A percentile compares a stretch with the other conserved stretches of the same genome.
Evolutionary conservation across 1,140 invertebrate genomes (phyloP).

Genomic region (Rhopalosiphum maidis): DNA sequence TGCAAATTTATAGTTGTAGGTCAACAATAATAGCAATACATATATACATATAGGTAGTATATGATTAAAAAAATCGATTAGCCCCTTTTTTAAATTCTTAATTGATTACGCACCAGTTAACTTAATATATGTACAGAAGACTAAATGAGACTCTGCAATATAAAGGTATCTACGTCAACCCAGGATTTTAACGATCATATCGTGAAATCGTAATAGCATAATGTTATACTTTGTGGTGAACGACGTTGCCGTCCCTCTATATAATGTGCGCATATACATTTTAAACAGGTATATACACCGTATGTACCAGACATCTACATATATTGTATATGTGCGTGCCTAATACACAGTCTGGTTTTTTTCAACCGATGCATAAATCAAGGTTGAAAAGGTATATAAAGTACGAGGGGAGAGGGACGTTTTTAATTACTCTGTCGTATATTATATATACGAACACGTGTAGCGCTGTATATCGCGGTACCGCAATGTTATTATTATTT

Average conservation of each 20-base stretch:
- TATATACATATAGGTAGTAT: too few relatives aligned
- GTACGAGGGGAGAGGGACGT: neutral
- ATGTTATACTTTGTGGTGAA: neutral
- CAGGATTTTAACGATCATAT: neutral
- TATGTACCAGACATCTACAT: neutral
- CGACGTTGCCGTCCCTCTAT: neutral
- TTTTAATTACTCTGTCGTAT: conserved; percentile 47
- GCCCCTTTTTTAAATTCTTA: neutral
- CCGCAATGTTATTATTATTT: conserved; percentile 44
- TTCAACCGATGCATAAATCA: conserved; percentile 44
- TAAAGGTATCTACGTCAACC: neutral
- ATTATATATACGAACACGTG: neutral
- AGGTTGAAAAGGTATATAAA: neutral
- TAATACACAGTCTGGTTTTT: conserved; percentile 44
- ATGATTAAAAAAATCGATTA: neutral
- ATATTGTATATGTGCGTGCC: conserved; percentile 20
- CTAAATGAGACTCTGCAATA: neutral
- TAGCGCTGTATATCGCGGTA: neutral
- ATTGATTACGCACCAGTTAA: neutral
- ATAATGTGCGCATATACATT: neutral
- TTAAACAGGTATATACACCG: neutral
- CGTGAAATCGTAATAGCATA: neutral
- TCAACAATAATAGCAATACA: neutral
- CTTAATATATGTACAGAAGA: too few relatives aligned
- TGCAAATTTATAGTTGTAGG: neutral